A percentile compares a stretch with the other conserved stretches of the same genome.
phyloP scores from a whole-genome alignment of 2,113 vertebrate genomes.

The Pseudois nayaur region DNA sequence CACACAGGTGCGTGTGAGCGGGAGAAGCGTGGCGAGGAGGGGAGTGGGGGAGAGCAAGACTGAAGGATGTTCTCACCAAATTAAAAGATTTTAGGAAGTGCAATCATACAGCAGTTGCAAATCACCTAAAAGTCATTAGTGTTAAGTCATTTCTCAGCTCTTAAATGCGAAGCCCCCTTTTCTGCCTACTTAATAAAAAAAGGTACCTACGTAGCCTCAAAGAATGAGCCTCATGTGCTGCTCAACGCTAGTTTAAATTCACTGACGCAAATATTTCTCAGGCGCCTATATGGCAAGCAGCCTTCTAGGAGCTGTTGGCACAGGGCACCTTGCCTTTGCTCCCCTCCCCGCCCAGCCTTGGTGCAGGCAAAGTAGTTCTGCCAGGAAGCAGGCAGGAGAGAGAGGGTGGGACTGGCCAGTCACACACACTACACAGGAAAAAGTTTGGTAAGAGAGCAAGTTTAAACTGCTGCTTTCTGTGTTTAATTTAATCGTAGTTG shows the following conservation, averaged over 20 bases:
- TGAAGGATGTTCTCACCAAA: no score
- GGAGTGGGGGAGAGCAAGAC: fast-evolving
- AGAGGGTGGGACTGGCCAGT: neutral
- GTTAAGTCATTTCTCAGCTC: neutral
- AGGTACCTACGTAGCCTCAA: fast-evolving
- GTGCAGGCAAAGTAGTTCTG: neutral
- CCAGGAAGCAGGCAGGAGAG: neutral
- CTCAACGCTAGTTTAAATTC: neutral
- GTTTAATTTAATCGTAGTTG: neutral
- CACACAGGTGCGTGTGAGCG: fast-evolving
- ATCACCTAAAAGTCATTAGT: neutral
- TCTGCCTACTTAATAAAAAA: neutral
- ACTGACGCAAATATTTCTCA: no score
- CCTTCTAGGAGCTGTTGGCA: no score
- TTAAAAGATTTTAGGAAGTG: neutral
- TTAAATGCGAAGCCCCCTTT: neutral
- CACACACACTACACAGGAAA: neutral
- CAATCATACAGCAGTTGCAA: neutral
- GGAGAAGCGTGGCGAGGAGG: fast-evolving
- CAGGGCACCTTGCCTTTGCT: no score
- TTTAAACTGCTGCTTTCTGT: neutral
- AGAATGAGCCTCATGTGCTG: fast-evolving
- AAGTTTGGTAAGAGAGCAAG: neutral
- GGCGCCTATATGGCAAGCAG: fast-evolving
- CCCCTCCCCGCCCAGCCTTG: neutral